Evolutionary conservation across 2,797 vertebrate genomes (phyloP), one percentile per base, ranked within the genome.

Genomic region (Pangasius mekongensis): DNA sequence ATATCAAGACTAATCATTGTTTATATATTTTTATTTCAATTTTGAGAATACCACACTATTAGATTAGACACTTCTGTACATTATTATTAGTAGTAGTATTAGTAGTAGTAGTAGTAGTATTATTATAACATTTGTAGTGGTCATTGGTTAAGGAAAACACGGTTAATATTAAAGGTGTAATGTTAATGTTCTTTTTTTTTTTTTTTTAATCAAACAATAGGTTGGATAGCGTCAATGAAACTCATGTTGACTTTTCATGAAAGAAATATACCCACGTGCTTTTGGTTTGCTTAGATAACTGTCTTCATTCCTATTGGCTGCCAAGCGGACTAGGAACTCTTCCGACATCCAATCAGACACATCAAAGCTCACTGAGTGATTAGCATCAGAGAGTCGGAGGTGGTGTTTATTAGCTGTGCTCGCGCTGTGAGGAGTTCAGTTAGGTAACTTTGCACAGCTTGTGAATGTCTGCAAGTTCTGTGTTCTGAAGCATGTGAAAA

Each of bases 241-340:
- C 43, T 43, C 64, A 49, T 33, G 3, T 30, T 49, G 47, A 13
- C n/a, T 73, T 89, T 92, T 87, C 69, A 10, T 77, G 74, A 87
- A 47, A 33, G 20, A 0, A 4, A 39, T 33, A 24, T 27, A 43
- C 47, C 56, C 87, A 74, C 66, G 73, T 85, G 18, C 84, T 85
- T 81, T 66, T 36, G 47, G 6, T 47, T 33, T 77, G 22, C 60
- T 95, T 94, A 92, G 91, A 83, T 94, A 94, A 94, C 90, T 0
- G 11, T 2, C 0, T 10, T 5, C 0, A 30, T 22, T 13, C 67
- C 30, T 0, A 95, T 94, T 95, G 93, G 94, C 73, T 90, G 30
- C 0, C 1, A 0, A 0, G 9, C 0, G 16, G 3, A 5, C 82
- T 64, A 92, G 0, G 3, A 77, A 86, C 56, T 58, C 3, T 8